These are phyloP conservation scores for Diplodus sargus DNA, from an alignment of 2,797 vertebrate species.

Conservation along the genomic window DNA sequence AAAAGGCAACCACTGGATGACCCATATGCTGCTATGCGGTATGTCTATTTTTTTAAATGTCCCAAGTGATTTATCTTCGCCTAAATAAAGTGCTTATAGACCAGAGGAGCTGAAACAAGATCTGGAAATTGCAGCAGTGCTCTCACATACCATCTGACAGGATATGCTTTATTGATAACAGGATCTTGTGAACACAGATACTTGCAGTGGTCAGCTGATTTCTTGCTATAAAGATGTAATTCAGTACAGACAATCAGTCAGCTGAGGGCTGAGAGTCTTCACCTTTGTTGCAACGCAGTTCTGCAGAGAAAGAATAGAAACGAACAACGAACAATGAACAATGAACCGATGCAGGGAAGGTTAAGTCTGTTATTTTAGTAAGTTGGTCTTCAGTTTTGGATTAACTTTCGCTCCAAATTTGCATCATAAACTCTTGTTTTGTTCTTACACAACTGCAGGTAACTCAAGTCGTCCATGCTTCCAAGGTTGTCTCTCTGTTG, in stretches of 20 bases:
- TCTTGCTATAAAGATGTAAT: constrained; percentile 51
- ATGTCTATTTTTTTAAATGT: constrained; percentile 12
- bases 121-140: constrained; percentile 46
- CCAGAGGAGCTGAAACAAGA: constrained; percentile 64
- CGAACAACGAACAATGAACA: no score
- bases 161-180: constrained; percentile 68
- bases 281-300: constrained; percentile 12
- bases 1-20: constrained; percentile 1
- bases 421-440: background rate
- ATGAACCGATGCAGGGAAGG: background rate
- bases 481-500: background rate
- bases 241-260: constrained; percentile 34
- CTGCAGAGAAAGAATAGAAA: background rate
- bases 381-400: background rate
- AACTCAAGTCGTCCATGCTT: background rate
- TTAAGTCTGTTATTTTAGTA: background rate
- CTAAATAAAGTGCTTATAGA: constrained; percentile 51
- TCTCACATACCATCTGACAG: constrained; percentile 53
- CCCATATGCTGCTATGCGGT: background rate
- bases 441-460: background rate
- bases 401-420: background rate
- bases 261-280: constrained; percentile 9
- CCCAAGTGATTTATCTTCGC: constrained; percentile 29
- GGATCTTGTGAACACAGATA: constrained; percentile 61
- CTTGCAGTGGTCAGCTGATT: constrained; percentile 62